These are phyloP conservation scores for Calephelis nemesis DNA, from an alignment of 1,140 invertebrate species.

Conservation along the genomic window DNA sequence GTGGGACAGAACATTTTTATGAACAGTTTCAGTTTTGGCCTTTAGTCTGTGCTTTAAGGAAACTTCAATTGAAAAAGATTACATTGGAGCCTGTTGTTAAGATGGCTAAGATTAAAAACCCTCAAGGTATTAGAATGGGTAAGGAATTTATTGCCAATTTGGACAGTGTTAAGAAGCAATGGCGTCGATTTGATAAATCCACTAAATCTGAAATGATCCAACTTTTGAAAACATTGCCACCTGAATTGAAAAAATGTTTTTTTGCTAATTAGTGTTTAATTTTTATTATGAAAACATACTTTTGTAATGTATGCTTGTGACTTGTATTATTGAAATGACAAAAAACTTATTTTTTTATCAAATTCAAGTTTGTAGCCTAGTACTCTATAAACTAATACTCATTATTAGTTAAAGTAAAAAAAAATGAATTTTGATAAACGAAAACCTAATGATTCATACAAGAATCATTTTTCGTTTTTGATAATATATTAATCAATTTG, in stretches of 20 bases:
- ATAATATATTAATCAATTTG: too few relatives aligned
- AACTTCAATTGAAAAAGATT: slow-evolving; percentile 52
- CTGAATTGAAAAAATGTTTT: slow-evolving; percentile 26
- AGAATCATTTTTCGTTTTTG: too few relatives aligned
- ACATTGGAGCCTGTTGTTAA: slow-evolving; percentile 44
- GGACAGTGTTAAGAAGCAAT: slow-evolving; percentile 30
- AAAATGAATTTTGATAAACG: too few relatives aligned
- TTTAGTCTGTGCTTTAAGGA: slow-evolving; percentile 51
- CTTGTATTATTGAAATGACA: not conserved
- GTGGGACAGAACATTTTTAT: slow-evolving; percentile 51
- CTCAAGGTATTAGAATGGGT: slow-evolving; percentile 37
- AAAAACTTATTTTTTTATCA: too few relatives aligned
- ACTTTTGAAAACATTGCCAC: slow-evolving; percentile 15
- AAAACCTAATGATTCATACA: too few relatives aligned
- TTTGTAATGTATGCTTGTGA: not conserved
- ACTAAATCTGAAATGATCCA: slow-evolving; percentile 27
- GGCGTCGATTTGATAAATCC: slow-evolving; percentile 39
- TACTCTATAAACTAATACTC: too few relatives aligned
- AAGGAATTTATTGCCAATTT: slow-evolving; percentile 37
- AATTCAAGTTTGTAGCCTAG: too few relatives aligned
- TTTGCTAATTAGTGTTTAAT: not conserved
- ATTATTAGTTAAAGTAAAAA: too few relatives aligned
- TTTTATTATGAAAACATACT: not conserved
- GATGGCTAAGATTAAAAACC: slow-evolving; percentile 54
- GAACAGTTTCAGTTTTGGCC: slow-evolving; percentile 56